A percentile compares a stretch with the other conserved stretches of the same genome.
Evolutionary conservation across 2,888 invertebrate genomes (phyloP).

Genomic region (Rhopalosiphum nymphaeae): DNA sequence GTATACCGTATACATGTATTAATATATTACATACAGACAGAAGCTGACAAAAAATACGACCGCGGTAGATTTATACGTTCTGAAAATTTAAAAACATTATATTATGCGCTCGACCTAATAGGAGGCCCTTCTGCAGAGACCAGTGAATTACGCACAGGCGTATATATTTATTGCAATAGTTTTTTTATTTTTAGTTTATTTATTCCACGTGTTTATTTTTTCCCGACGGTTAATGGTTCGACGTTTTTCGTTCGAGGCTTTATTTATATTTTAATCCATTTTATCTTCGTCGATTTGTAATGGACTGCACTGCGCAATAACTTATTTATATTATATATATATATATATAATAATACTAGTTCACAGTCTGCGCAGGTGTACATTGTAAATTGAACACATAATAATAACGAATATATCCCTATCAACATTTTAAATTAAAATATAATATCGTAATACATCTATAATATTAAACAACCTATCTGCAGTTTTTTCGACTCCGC

Average conservation of each 20-base stretch:
- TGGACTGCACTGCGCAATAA: constrained; percentile 30
- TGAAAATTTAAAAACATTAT: constrained; percentile 12
- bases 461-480: background rate
- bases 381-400: background rate
- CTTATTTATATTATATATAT: background rate
- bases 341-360: background rate
- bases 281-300: constrained; percentile 41
- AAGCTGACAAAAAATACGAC: background rate
- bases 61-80: background rate
- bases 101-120: background rate
- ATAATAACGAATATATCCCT: background rate
- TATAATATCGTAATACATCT: background rate
- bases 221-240: constrained; percentile 9
- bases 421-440: constrained; percentile 6
- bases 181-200: constrained; percentile 25
- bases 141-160: background rate
- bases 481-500: background rate
- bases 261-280: constrained; percentile 46
- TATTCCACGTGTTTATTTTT: constrained; percentile 25
- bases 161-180: constrained; percentile 26
- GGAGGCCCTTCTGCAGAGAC: background rate
- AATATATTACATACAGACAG: background rate
- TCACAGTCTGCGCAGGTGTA: background rate
- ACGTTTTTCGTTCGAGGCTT: constrained; percentile 14
- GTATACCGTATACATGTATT: background rate